These are phyloP conservation scores for Thereva unica DNA, from an alignment of 2,888 invertebrate genomes.

Conservation along the genomic window DNA sequence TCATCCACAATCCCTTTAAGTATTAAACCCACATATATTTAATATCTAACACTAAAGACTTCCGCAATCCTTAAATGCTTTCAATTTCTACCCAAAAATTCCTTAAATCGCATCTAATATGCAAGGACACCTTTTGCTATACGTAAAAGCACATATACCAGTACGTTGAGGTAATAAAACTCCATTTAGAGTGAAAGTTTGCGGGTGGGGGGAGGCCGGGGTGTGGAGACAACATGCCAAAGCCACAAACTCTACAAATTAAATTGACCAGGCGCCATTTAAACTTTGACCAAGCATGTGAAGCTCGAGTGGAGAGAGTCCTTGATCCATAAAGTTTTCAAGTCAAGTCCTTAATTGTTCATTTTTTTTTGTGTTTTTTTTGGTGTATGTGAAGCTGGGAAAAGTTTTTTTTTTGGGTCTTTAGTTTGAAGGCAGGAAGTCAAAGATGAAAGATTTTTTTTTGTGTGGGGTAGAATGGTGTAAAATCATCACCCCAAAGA, in stretches of 20 bases:
- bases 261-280: constrained; percentile 41
- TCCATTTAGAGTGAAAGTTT: constrained; percentile 33
- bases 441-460: no score
- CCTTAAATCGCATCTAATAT: no score
- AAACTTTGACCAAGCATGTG: constrained; percentile 37
- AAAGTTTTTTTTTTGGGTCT: no score
- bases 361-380: constrained; percentile 5
- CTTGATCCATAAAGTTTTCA: constrained; percentile 6
- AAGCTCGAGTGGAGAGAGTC: constrained; percentile 18
- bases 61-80: no score
- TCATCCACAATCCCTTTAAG: no score
- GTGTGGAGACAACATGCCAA: constrained; percentile 15
- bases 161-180: constrained; percentile 25
- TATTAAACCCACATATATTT: no score
- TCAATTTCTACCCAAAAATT: not conserved
- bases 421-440: no score
- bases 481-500: not conserved
- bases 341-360: constrained; percentile 22
- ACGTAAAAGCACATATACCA: not conserved
- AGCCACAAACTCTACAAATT: constrained; percentile 26
- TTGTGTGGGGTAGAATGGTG: no score
- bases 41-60: no score
- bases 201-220: not conserved
- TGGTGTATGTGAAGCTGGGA: no score
- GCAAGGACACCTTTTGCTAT: no score